Percentiles rank a stretch among this genome's conserved stretches.
These are phyloP conservation scores for Drosophila equinoxialis DNA, from an alignment of 1,140 invertebrate species.

Conservation along the genomic window DNA sequence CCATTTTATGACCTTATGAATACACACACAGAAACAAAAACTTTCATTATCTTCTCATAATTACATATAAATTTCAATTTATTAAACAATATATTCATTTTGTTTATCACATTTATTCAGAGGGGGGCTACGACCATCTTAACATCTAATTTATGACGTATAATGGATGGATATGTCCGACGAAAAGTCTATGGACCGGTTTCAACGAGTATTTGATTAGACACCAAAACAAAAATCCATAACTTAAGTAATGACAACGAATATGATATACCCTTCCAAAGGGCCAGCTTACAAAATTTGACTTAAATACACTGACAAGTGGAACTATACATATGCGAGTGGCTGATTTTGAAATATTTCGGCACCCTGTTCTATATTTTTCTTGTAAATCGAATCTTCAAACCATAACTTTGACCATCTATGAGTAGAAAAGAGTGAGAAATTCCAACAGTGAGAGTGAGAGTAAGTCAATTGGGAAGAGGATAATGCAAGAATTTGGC, in stretches of 20 bases:
- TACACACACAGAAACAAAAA: not conserved
- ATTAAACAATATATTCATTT: constrained; percentile 31
- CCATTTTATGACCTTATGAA: not conserved
- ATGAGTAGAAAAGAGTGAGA: too few species aligned
- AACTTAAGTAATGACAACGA: not conserved
- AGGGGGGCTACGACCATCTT: constrained; percentile 6
- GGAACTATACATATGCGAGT: too few species aligned
- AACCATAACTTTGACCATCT: too few species aligned
- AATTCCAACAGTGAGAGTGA: too few species aligned
- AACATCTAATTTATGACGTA: constrained; percentile 35
- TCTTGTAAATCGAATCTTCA: too few species aligned
- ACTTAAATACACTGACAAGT: too few species aligned
- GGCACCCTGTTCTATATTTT: too few species aligned
- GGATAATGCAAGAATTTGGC: too few species aligned
- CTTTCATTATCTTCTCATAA: constrained; percentile 5
- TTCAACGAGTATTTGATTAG: not conserved
- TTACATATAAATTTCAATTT: constrained; percentile 33
- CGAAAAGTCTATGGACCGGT: constrained; percentile 31
- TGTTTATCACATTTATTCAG: constrained; percentile 32
- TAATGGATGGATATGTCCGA: constrained; percentile 41
- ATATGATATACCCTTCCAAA: not conserved
- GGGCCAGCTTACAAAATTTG: too few species aligned
- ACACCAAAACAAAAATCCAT: not conserved
- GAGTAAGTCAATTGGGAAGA: too few species aligned
- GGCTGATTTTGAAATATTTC: too few species aligned